These are phyloP conservation scores for Thalpophila matura DNA, from an alignment of 2,888 invertebrate genomes.

Conservation along the genomic window DNA sequence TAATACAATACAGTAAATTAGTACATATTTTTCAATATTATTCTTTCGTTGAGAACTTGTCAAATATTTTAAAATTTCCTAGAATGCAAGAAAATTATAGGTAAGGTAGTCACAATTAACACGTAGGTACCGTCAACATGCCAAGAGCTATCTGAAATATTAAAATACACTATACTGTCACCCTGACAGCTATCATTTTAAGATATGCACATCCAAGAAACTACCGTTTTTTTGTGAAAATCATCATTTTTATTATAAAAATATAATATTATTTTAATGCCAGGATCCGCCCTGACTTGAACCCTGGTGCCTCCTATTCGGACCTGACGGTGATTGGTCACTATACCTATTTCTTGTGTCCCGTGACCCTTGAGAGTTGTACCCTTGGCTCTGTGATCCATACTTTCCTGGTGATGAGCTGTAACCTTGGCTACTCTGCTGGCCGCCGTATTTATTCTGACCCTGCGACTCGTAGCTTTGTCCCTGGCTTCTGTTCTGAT, in stretches of 20 bases:
- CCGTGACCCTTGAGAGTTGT: conserved; percentile 49
- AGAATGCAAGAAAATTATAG: conserved; percentile 3
- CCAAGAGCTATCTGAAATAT: too few species aligned
- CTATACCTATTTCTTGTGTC: conserved; percentile 53
- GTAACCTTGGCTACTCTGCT: conserved; percentile 55
- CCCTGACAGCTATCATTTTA: conserved; percentile 8
- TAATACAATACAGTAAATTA: conserved; percentile 13
- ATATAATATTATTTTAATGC: conserved; percentile 35
- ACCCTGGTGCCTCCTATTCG: conserved; percentile 51
- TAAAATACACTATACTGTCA: background rate
- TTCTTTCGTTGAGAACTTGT: conserved; percentile 6
- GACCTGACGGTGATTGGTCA: conserved; percentile 47
- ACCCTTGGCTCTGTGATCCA: conserved; percentile 50
- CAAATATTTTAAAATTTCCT: conserved; percentile 11
- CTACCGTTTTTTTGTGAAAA: conserved; percentile 2
- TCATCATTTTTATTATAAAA: conserved; percentile 15
- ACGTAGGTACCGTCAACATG: too few species aligned
- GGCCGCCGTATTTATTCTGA: conserved; percentile 54
- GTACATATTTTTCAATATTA: background rate
- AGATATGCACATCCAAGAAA: conserved; percentile 25
- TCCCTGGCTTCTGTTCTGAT: conserved; percentile 57
- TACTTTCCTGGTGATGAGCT: conserved; percentile 26
- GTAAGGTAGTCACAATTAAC: too few species aligned
- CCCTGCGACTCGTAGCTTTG: conserved; percentile 56
- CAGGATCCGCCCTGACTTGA: conserved; percentile 57